These are phyloP conservation scores for Mythimna vitellina DNA, from an alignment of 2,888 invertebrate genomes.

Conservation along the genomic window DNA sequence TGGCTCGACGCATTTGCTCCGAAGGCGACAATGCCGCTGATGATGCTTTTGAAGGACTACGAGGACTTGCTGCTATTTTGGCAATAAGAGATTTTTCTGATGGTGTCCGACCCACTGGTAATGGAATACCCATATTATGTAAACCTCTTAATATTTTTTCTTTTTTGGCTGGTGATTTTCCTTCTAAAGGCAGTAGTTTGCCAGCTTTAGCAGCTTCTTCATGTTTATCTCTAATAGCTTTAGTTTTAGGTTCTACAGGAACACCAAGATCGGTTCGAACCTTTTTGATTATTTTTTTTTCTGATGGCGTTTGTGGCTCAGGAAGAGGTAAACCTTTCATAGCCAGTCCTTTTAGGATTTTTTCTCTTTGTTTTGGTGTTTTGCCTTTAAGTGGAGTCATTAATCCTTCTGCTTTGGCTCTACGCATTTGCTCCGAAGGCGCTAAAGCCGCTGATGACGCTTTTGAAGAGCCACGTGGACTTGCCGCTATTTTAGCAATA, in stretches of 20 bases:
- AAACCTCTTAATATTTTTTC: slow-evolving; percentile 62
- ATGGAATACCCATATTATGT: slow-evolving; percentile 40
- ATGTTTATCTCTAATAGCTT: slow-evolving; percentile 3
- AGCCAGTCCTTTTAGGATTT: slow-evolving; percentile 59
- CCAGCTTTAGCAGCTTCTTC: slow-evolving; percentile 9
- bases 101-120: slow-evolving; percentile 47
- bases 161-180: slow-evolving; percentile 54
- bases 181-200: slow-evolving; percentile 7
- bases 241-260: slow-evolving; percentile 16
- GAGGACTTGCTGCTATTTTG: slow-evolving; percentile 55
- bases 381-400: slow-evolving; percentile 54
- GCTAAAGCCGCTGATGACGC: rapidly evolving
- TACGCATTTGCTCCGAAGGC: slow-evolving; percentile 24
- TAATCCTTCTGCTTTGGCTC: slow-evolving; percentile 30
- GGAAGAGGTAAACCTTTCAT: slow-evolving; percentile 54
- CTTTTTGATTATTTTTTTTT: slow-evolving; percentile 14
- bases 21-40: slow-evolving; percentile 6
- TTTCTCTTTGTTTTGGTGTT: slow-evolving; percentile 59
- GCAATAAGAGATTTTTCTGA: slow-evolving; percentile 63
- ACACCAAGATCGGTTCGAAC: slow-evolving; percentile 14
- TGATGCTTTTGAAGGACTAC: slow-evolving; percentile 28
- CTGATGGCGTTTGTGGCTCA: slow-evolving; percentile 53
- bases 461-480: neutral
- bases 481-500: slow-evolving; percentile 21
- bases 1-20: slow-evolving; percentile 58